A percentile compares a stretch with the other conserved stretches of the same genome.
Conservation (phyloP, 2,113 vertebrate species). For the Ascaphus truei region DNA sequence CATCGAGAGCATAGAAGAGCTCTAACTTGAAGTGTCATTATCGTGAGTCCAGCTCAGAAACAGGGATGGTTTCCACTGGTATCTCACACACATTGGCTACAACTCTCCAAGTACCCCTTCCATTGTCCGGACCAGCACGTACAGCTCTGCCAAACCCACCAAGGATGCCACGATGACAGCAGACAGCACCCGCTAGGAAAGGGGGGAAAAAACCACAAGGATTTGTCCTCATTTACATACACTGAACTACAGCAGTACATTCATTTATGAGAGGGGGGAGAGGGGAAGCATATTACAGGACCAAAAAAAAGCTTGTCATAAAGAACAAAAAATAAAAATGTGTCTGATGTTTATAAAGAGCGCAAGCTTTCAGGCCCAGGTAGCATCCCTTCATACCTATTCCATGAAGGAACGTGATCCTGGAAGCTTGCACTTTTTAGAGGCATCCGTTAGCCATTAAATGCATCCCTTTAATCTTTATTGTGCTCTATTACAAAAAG, state of each 20-base stretch:
- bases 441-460: no score
- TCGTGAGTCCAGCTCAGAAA: not conserved
- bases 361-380: no score
- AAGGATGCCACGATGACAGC: slow-evolving; percentile 88
- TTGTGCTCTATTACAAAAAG: no score
- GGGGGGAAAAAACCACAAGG: not conserved
- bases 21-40: no score
- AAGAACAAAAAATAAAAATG: no score
- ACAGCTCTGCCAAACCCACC: slow-evolving; percentile 92
- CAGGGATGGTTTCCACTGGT: not conserved
- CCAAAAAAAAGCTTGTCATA: no score
- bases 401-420: no score
- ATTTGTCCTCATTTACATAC: not conserved
- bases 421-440: no score
- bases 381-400: no score
- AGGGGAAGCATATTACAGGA: not conserved
- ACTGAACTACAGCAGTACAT: not conserved
- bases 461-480: no score
- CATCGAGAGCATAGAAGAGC: no score
- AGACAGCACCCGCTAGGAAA: slow-evolving; percentile 71
- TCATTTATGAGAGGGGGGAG: not conserved
- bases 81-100: slow-evolving; percentile 40
- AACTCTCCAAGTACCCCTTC: slow-evolving; percentile 89
- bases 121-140: slow-evolving; percentile 86
- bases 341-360: no score